These are phyloP conservation scores for Ormyrus rosae DNA, from an alignment of 2,888 invertebrate species.

Conservation along the genomic window DNA sequence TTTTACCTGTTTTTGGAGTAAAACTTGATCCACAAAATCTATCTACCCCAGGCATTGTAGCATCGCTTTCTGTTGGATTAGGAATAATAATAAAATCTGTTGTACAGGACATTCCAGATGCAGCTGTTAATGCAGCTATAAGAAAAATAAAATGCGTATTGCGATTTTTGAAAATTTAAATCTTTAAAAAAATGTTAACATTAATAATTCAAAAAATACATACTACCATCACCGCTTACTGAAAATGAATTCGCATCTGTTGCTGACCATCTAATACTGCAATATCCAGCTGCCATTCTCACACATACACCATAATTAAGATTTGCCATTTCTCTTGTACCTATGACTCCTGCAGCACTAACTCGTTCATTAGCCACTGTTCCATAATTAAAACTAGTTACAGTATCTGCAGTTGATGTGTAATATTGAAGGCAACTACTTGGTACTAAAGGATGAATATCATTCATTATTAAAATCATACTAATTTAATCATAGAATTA, in stretches of 20 bases:
- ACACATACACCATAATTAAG: constrained; percentile 88
- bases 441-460: constrained; percentile 79
- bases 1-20: constrained; percentile 81
- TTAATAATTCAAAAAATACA: constrained; percentile 77
- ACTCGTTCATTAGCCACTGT: constrained; percentile 78
- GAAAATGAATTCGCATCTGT: constrained; percentile 82
- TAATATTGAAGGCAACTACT: constrained; percentile 88
- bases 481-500: no score
- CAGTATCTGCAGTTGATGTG: constrained; percentile 80
- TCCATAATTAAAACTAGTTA: constrained; percentile 87
- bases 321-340: constrained; percentile 84
- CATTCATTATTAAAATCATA: neutral
- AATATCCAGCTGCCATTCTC: constrained; percentile 84
- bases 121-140: constrained; percentile 14
- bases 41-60: constrained; percentile 76
- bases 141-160: constrained; percentile 8
- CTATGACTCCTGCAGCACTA: constrained; percentile 71
- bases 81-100: constrained; percentile 88
- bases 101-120: constrained; percentile 77
- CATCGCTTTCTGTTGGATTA: constrained; percentile 77
- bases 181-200: neutral
- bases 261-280: constrained; percentile 83
- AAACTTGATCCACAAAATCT: constrained; percentile 87
- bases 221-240: constrained; percentile 82
- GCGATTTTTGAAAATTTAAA: constrained; percentile 8